Conservation (phyloP, 2,113 vertebrate genomes). For the Protomyctophum bolini region DNA sequence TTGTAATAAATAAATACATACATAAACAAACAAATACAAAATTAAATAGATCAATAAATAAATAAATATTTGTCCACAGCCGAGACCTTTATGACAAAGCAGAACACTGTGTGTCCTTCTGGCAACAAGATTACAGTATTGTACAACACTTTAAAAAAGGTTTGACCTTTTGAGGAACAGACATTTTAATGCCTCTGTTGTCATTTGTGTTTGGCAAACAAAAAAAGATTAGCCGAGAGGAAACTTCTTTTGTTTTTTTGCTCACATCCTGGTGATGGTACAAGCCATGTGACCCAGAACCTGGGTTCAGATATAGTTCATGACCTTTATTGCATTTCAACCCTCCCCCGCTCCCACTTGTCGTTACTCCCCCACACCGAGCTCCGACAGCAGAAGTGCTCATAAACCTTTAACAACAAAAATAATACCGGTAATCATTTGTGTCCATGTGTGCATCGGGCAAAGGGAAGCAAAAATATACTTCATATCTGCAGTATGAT, state of each 20-base stretch:
- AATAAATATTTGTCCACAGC: conserved; percentile 29
- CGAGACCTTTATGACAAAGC: conserved; percentile 57
- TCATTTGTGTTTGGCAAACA: conserved; percentile 45
- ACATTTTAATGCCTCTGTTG: conserved; percentile 76
- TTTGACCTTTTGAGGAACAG: conserved; percentile 72
- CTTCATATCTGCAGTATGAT: background rate
- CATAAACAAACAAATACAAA: background rate
- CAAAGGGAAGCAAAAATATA: background rate
- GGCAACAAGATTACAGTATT: conserved; percentile 58
- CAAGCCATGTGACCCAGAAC: conserved; percentile 22
- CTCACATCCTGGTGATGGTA: conserved; percentile 34
- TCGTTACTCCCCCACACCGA: background rate
- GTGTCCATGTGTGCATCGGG: conserved; percentile 24
- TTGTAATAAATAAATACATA: conserved; percentile 61
- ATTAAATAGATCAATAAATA: conserved; percentile 36
- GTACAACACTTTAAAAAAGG: conserved; percentile 69
- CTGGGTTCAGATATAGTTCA: conserved; percentile 11
- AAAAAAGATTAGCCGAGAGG: conserved; percentile 41
- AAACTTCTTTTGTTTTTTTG: conserved; percentile 39
- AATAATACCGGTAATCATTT: background rate
- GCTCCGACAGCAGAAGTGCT: conserved; percentile 25
- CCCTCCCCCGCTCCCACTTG: background rate
- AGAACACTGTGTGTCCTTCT: conserved; percentile 65
- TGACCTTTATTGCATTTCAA: background rate
- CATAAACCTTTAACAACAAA: conserved; percentile 8